Evolutionary conservation across 2,888 invertebrate genomes (phyloP).

Genomic region (Napeogenes sylphis): DNA sequence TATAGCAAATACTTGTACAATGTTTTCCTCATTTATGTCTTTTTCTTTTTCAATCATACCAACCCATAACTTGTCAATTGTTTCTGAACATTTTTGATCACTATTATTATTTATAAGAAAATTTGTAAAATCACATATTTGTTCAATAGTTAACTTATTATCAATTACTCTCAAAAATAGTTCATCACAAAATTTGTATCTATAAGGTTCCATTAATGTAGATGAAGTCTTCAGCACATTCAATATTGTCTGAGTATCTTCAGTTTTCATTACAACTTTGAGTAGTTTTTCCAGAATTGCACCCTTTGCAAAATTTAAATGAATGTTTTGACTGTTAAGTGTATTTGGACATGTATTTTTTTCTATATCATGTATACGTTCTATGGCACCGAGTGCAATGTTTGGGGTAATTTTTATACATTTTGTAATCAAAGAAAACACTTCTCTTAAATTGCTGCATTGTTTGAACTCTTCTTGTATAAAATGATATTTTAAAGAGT

Average conservation of each 20-base stretch:
- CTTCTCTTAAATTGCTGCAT: conserved; percentile 63
- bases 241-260: conserved; percentile 68
- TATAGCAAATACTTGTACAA: conserved; percentile 76
- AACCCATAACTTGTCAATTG: conserved; percentile 82
- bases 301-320: conserved; percentile 61
- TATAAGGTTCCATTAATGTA: conserved; percentile 60
- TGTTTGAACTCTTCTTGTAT: conserved; percentile 70
- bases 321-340: conserved; percentile 44
- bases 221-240: conserved; percentile 63
- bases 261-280: conserved; percentile 64
- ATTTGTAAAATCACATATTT: conserved; percentile 78
- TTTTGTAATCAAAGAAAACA: conserved; percentile 67
- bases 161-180: conserved; percentile 79
- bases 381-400: conserved; percentile 71
- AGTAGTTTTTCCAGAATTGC: conserved; percentile 69
- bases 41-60: conserved; percentile 78
- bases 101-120: conserved; percentile 70
- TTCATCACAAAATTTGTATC: conserved; percentile 79
- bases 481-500: conserved; percentile 56
- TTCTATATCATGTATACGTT: conserved; percentile 67
- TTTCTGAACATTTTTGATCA: conserved; percentile 67
- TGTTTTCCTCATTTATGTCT: conserved; percentile 77
- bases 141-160: conserved; percentile 75
- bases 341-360: conserved; percentile 45
- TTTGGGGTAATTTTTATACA: conserved; percentile 73